Evolutionary conservation across 2,888 invertebrate genomes (phyloP).

Genomic region (Sesia bembeciformis): DNA sequence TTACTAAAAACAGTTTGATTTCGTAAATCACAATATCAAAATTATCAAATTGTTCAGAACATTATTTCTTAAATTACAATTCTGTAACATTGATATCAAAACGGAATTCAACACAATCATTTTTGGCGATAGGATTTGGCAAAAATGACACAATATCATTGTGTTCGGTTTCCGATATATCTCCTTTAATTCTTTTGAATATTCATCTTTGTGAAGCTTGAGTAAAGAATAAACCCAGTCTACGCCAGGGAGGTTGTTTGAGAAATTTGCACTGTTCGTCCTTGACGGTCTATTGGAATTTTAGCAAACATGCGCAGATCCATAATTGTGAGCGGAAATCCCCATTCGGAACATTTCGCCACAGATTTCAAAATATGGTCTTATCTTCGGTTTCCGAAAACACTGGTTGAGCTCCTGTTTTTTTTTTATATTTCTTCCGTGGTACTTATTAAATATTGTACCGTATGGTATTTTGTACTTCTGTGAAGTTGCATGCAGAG

Average conservation of each 20-base stretch:
- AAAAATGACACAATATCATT: too few relatives aligned
- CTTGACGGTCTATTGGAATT: background rate
- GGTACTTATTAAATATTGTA: background rate
- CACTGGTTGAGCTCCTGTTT: slow-evolving; percentile 10
- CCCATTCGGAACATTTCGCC: slow-evolving; percentile 13
- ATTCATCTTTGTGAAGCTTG: too few relatives aligned
- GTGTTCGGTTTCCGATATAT: too few relatives aligned
- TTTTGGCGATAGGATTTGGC: too few relatives aligned
- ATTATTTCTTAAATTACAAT: too few relatives aligned
- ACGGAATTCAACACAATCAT: too few relatives aligned
- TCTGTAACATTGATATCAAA: too few relatives aligned
- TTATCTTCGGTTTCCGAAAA: slow-evolving; percentile 7
- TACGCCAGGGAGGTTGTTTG: slow-evolving; percentile 11
- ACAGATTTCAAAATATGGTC: slow-evolving; percentile 6
- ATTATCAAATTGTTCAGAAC: too few relatives aligned
- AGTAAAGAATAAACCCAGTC: slow-evolving; percentile 8
- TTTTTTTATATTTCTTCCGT: background rate
- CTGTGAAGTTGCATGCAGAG: background rate
- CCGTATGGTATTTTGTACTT: background rate
- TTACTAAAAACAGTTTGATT: too few relatives aligned
- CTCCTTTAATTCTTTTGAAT: too few relatives aligned
- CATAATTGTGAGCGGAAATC: slow-evolving; percentile 9
- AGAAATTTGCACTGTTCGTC: slow-evolving; percentile 7
- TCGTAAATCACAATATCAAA: too few relatives aligned
- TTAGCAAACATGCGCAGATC: slow-evolving; percentile 11